Base-by-base conservation (phyloP, 2,113 vertebrate genomes). In the Scomber scombrus region DNA sequence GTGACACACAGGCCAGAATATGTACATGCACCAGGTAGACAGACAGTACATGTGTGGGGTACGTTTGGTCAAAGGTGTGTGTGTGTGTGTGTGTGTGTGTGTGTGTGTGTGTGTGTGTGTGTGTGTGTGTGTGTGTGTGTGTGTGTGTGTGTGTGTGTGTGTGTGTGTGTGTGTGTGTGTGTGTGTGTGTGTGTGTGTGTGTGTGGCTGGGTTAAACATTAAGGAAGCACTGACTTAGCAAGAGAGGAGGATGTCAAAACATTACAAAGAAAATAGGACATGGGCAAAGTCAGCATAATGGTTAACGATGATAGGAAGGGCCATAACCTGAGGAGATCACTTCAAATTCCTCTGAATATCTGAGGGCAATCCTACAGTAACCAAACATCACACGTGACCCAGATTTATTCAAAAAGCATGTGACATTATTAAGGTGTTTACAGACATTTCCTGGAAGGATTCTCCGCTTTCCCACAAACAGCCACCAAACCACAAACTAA, bases 181-280 rank as follows among this genome's bases (percentile, higher is more conserved):
- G 34, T 66, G 23, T 26, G 58, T 40, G 21, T 47, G 45, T 23
- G 16, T 52, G 57, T 11, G 13, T 40, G 56, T 23, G 71, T 43
- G 11, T 67, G 62, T 16, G n/a, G 11, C 23, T 60, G 66, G 55
- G 2, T 88, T 83, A 67, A 87, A 75, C 61, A 69, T 83, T 75
- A 75, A 62, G 65, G 46, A 88, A 84, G 46, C n/a, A 78, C 46
- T 77, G 77, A 86, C 77, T 82, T 60, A 71, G 80, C 80, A 65
- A 73, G 43, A 81, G 10, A 23, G 57, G 64, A 80, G 76, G 65
- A 85, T 64, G 78, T 82, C 5, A 80, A 85, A 88, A 90, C 71
- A 85, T 23, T 57, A 16, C 21, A 83, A 80, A 29, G 66, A 83
- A 82, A 81, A 70, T 3, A 78, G 13, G 60, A 58, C 2, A 47